Percentiles rank a stretch among this genome's conserved stretches.
Evolutionary conservation across 2,797 vertebrate species (phyloP).

Genomic region (Cuculus canorus): DNA sequence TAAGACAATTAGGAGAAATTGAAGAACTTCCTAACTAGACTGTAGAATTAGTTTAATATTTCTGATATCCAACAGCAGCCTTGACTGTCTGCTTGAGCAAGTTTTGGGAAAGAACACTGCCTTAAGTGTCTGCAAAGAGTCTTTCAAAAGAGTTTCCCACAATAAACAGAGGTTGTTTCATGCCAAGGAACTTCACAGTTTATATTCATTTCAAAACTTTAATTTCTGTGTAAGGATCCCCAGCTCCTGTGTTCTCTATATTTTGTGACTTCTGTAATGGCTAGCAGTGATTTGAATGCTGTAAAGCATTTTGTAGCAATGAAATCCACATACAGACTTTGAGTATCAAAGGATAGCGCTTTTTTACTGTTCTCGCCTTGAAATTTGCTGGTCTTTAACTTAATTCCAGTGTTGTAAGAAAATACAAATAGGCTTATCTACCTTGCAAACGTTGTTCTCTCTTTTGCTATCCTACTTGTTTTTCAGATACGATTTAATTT

Average conservation of each 20-base stretch:
- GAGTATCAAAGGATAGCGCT: neutral
- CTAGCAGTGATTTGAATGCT: neutral
- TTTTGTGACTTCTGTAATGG: neutral
- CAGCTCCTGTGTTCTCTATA: neutral
- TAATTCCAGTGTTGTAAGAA: neutral
- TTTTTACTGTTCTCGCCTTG: neutral
- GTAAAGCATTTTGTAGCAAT: neutral
- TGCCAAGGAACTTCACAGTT: neutral
- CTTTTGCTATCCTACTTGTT: neutral
- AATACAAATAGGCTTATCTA: neutral
- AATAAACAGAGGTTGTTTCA: neutral
- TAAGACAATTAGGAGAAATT: neutral
- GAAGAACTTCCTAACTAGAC: neutral
- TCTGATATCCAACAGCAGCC: fast-evolving
- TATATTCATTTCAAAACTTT: neutral
- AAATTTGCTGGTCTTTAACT: neutral
- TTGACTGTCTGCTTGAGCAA: neutral
- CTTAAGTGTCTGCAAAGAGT: neutral
- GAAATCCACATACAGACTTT: neutral
- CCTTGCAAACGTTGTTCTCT: neutral
- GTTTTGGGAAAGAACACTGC: neutral
- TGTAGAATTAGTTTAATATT: neutral
- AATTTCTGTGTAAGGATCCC: neutral
- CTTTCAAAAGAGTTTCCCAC: neutral
- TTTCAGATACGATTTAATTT: neutral